Base-by-base conservation (phyloP, 2,797 vertebrate genomes). In the Fratercula arctica region DNA sequence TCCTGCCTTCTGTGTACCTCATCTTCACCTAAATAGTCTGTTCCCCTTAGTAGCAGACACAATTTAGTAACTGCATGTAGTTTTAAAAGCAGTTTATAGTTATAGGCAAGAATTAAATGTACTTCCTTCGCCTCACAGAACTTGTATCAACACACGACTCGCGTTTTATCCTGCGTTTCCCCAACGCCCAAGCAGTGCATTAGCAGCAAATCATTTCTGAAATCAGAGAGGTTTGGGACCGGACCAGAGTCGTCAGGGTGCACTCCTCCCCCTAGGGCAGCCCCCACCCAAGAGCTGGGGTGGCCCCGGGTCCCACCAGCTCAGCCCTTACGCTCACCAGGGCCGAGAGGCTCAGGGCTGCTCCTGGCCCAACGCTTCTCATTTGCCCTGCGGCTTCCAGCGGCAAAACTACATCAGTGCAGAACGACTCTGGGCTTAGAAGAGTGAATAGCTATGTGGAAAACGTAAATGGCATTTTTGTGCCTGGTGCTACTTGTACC, bases 1-100 rank as follows among this genome's bases (percentile, higher is more conserved):
- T 26, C 26, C 25, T 26, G 21, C 67, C 25, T 56, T 70, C 41
- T 41, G 48, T 10, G 25, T 35, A 25, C 57, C 31, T 41, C 2
- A 1, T 41, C 59, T 66, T 64, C 51, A 16, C 0, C 0, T 35
- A 31, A 33, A 15, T 43, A 6, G 11, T 26, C 23, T 28, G 5
- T 43, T 73, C 20, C 68, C 37, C 45, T 51, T 24, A 59, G 51
- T 16, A 57, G 15, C 51, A 43, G 31, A 11, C 12, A 15, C 18
- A 37, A 16, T 45, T 33, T 45, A 33, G 48, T 48, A 70, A 56
- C 33, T 18, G 10, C 59, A 31, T 13, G 51, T 31, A 18, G 45
- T 64, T 66, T 33, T 66, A 33, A 66, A 57, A 57, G 45, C 46
- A 39, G 13, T 51, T 88, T 59, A 23, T 53, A 77, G 18, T 46